phyloP scores from a whole-genome alignment of 2,888 invertebrate species.

The Macaria notata region DNA sequence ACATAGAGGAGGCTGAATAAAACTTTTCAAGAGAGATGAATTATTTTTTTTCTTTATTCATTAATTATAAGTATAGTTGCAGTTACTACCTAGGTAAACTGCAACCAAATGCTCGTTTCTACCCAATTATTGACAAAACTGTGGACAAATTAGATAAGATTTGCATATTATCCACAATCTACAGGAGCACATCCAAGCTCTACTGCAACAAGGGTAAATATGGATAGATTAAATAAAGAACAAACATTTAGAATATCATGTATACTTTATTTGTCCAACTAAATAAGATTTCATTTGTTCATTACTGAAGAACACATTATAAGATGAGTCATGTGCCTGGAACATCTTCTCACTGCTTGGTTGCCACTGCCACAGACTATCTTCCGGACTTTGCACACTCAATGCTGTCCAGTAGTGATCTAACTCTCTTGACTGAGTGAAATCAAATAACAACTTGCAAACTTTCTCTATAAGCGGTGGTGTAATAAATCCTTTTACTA shows the following conservation, averaged over 20 bases:
- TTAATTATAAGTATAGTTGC: no score
- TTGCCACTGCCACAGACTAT: constrained; percentile 63
- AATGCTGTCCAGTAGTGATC: constrained; percentile 61
- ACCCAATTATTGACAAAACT: no score
- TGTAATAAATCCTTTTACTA: constrained; percentile 62
- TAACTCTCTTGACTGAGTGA: constrained; percentile 48
- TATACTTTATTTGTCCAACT: constrained; percentile 69
- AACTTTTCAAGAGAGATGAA: no score
- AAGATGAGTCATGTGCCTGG: constrained; percentile 62
- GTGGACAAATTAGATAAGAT: no score
- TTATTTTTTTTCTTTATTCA: no score
- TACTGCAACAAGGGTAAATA: no score
- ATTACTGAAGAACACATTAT: constrained; percentile 58
- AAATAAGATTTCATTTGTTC: constrained; percentile 48
- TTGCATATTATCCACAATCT: no score
- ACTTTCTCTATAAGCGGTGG: constrained; percentile 46
- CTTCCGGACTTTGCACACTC: constrained; percentile 63
- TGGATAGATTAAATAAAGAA: no score
- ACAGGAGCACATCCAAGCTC: no score
- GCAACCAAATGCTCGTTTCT: no score
- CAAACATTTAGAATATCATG: constrained; percentile 33
- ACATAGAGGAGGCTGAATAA: no score
- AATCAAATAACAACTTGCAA: constrained; percentile 47
- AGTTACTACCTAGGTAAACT: no score
- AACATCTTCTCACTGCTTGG: constrained; percentile 54